A percentile compares a stretch with the other conserved stretches of the same genome.
These are phyloP conservation scores for Pararge aegeria DNA, from an alignment of 1,140 invertebrate species.

Conservation along the genomic window DNA sequence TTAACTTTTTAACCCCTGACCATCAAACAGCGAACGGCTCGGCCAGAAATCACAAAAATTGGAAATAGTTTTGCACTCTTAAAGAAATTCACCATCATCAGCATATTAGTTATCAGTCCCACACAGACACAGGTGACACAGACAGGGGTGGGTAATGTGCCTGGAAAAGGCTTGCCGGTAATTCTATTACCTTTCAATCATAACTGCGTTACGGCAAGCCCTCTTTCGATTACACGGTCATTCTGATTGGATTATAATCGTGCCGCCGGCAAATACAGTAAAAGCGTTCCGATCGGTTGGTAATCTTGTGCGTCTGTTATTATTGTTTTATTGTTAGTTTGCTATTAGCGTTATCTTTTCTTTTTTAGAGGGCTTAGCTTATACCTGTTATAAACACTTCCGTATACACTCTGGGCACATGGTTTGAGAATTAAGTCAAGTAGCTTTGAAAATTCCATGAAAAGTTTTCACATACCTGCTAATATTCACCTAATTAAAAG, in stretches of 20 bases:
- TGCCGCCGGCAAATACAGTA: not conserved
- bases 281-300: not conserved
- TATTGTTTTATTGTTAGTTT: not conserved
- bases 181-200: slow-evolving; percentile 35
- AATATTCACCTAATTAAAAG: too few species aligned
- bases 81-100: too few species aligned
- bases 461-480: too few species aligned
- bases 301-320: not conserved
- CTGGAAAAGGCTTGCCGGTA: slow-evolving; percentile 27
- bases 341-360: slow-evolving; percentile 4
- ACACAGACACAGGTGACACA: slow-evolving; percentile 59
- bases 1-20: too few species aligned
- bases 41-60: too few species aligned
- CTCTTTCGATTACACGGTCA: slow-evolving; percentile 24
- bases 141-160: slow-evolving; percentile 21
- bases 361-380: not conserved
- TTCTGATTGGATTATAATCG: slow-evolving; percentile 24
- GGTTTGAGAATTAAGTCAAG: too few species aligned
- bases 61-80: too few species aligned
- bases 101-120: too few species aligned
- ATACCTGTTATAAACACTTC: too few species aligned
- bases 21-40: too few species aligned
- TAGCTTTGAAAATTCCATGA: too few species aligned
- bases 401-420: too few species aligned
- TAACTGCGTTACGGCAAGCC: slow-evolving; percentile 22